Evolutionary conservation across 2,888 invertebrate species (phyloP).

Genomic region (Loripinus fragilis): DNA sequence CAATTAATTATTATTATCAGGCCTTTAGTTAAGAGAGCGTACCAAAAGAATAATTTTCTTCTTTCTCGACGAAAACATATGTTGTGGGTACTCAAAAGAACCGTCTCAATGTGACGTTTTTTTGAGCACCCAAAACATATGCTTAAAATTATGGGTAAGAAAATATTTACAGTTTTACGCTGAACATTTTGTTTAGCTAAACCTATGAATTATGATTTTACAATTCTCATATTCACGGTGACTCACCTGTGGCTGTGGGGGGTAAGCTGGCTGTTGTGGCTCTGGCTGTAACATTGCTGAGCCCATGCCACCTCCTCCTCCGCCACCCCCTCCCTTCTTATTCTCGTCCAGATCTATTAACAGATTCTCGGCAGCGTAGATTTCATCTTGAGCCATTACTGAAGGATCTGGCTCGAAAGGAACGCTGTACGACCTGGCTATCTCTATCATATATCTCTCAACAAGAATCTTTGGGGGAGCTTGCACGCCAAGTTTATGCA

Average conservation of each 20-base stretch:
- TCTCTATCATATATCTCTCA: slow-evolving; percentile 96
- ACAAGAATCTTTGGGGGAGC: slow-evolving; percentile 97
- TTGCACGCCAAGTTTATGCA: slow-evolving; percentile 84
- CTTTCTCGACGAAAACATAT: too few relatives aligned
- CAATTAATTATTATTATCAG: too few relatives aligned
- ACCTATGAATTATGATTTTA: too few relatives aligned
- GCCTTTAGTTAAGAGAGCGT: too few relatives aligned
- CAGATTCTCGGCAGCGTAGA: slow-evolving; percentile 74
- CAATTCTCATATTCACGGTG: too few relatives aligned
- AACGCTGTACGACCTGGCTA: slow-evolving; percentile 97
- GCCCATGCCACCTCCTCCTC: slow-evolving; percentile 66
- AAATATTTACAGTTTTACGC: too few relatives aligned
- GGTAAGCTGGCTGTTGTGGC: slow-evolving; percentile 50
- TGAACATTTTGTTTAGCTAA: too few relatives aligned
- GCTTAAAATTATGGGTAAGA: too few relatives aligned
- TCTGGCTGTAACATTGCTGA: slow-evolving; percentile 32
- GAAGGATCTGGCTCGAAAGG: slow-evolving; percentile 96
- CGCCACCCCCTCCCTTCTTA: slow-evolving; percentile 64
- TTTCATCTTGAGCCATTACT: slow-evolving; percentile 78
- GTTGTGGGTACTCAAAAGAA: too few relatives aligned
- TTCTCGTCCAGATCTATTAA: slow-evolving; percentile 77
- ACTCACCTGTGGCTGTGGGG: slow-evolving; percentile 23
- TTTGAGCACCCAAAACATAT: too few relatives aligned
- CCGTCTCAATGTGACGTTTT: too few relatives aligned
- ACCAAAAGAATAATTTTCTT: too few relatives aligned